Evolutionary conservation across 2,888 invertebrate genomes (phyloP).

Genomic region (Xanthia icteritia): DNA sequence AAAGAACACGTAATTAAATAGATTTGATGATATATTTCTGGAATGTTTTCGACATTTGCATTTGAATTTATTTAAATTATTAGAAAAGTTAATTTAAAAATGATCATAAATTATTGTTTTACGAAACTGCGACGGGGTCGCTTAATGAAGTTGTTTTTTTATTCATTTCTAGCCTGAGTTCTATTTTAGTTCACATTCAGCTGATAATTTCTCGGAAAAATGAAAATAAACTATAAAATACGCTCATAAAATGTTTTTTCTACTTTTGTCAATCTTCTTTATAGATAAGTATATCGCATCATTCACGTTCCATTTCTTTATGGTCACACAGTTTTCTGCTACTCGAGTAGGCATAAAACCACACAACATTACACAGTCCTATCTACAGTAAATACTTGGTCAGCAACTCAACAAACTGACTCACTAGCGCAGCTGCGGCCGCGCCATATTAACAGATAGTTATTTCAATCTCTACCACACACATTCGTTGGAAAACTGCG

Average conservation of each 20-base stretch:
- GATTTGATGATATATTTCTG: conserved; percentile 33
- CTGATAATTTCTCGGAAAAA: neutral
- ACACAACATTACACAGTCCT: neutral
- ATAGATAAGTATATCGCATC: too few species aligned
- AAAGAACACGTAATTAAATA: conserved; percentile 45
- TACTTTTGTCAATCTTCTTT: too few species aligned
- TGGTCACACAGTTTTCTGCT: too few species aligned
- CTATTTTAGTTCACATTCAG: neutral
- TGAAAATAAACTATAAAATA: too few species aligned
- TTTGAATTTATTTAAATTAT: conserved; percentile 34
- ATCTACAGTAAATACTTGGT: conserved; percentile 37
- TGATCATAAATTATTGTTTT: conserved; percentile 47
- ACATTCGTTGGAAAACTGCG: conserved; percentile 65
- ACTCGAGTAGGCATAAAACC: conserved; percentile 26
- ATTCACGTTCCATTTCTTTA: too few species aligned
- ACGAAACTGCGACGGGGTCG: conserved; percentile 3
- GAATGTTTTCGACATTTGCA: conserved; percentile 46
- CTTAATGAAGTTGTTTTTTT: conserved; percentile 5
- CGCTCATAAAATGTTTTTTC: too few species aligned
- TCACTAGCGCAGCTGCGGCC: conserved; percentile 70
- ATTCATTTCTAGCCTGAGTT: neutral
- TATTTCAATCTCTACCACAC: conserved; percentile 67
- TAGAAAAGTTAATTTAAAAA: conserved; percentile 24
- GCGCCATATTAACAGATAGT: conserved; percentile 69
- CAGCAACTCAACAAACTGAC: conserved; percentile 54